A percentile compares a stretch with the other conserved stretches of the same genome.
These are phyloP conservation scores for Helleia helle DNA, from an alignment of 2,888 invertebrate species.

Conservation along the genomic window DNA sequence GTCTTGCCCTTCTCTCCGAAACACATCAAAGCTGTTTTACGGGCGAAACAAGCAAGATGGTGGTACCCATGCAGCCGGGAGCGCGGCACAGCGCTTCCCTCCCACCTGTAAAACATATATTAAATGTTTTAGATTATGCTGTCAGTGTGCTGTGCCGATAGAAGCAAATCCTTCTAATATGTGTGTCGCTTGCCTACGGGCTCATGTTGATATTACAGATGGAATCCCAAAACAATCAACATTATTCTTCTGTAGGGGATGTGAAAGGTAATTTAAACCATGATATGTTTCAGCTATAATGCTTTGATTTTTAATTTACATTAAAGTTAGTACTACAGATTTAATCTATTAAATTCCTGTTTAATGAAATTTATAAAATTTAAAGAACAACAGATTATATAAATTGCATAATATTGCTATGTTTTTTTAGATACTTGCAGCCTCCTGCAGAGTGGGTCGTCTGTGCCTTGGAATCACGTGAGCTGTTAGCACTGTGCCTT, in stretches of 20 bases:
- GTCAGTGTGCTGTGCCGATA: slow-evolving; percentile 93
- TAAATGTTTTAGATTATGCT: slow-evolving; percentile 90
- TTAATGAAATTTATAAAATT: too few relatives aligned
- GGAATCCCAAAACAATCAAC: slow-evolving; percentile 95
- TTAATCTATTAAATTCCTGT: too few relatives aligned
- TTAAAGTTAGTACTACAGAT: too few relatives aligned
- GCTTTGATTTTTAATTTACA: too few relatives aligned
- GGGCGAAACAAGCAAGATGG: too few relatives aligned
- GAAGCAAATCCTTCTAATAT: slow-evolving; percentile 97
- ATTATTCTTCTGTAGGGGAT: slow-evolving; percentile 92
- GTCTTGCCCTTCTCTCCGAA: too few relatives aligned
- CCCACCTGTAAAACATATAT: too few relatives aligned
- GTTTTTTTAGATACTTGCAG: slow-evolving; percentile 81
- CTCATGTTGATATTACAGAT: slow-evolving; percentile 95
- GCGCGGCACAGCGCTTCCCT: too few relatives aligned
- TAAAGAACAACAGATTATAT: too few relatives aligned
- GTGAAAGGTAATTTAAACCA: slow-evolving; percentile 93
- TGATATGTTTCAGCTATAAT: too few relatives aligned
- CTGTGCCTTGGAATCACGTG: slow-evolving; percentile 90
- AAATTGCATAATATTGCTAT: background rate
- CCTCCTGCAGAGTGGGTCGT: slow-evolving; percentile 93
- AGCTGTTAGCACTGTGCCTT: slow-evolving; percentile 90
- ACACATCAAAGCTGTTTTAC: too few relatives aligned
- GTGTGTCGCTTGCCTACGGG: slow-evolving; percentile 95
- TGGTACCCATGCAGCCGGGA: too few relatives aligned